These are phyloP conservation scores for Thaumatotibia leucotreta DNA, from an alignment of 1,140 invertebrate genomes.

Conservation along the genomic window DNA sequence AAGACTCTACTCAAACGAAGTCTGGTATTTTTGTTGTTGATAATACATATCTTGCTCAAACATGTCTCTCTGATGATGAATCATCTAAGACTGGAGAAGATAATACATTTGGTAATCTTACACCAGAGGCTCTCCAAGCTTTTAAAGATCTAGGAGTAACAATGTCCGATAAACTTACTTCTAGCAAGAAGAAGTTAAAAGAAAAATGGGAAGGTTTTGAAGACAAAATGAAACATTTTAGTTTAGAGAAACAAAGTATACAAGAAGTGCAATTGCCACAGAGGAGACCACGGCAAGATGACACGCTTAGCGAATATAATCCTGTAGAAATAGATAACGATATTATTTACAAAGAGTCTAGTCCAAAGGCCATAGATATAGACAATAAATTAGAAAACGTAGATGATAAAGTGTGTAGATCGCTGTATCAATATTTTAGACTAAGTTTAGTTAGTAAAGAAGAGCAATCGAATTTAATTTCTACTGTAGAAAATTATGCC, in stretches of 20 bases:
- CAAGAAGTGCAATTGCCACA: slow-evolving; percentile 34
- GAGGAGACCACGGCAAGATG: slow-evolving; percentile 36
- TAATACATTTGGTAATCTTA: slow-evolving; percentile 45
- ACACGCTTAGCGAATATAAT: slow-evolving; percentile 33
- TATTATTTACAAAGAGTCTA: slow-evolving; percentile 69
- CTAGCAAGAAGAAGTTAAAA: slow-evolving; percentile 72
- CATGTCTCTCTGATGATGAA: slow-evolving; percentile 44
- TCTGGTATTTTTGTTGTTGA: slow-evolving; percentile 76
- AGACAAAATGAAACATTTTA: slow-evolving; percentile 65
- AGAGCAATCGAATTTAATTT: slow-evolving; percentile 62
- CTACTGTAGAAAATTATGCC: slow-evolving; percentile 53
- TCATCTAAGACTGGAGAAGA: slow-evolving; percentile 45
- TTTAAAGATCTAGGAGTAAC: slow-evolving; percentile 72
- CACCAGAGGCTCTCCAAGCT: slow-evolving; percentile 70
- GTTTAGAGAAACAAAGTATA: slow-evolving; percentile 39
- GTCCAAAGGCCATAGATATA: slow-evolving; percentile 58
- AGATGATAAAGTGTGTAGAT: slow-evolving; percentile 51
- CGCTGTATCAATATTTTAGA: slow-evolving; percentile 65
- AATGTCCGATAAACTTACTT: slow-evolving; percentile 71
- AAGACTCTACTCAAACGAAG: slow-evolving; percentile 68
- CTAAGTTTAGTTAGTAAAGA: slow-evolving; percentile 64
- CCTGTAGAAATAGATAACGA: slow-evolving; percentile 39
- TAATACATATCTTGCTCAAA: slow-evolving; percentile 69
- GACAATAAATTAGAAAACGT: slow-evolving; percentile 52
- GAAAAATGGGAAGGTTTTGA: slow-evolving; percentile 72